A percentile compares a stretch with the other conserved stretches of the same genome.
phyloP scores from a whole-genome alignment of 2,113 vertebrate species.

The Balaenoptera acutorostrata region DNA sequence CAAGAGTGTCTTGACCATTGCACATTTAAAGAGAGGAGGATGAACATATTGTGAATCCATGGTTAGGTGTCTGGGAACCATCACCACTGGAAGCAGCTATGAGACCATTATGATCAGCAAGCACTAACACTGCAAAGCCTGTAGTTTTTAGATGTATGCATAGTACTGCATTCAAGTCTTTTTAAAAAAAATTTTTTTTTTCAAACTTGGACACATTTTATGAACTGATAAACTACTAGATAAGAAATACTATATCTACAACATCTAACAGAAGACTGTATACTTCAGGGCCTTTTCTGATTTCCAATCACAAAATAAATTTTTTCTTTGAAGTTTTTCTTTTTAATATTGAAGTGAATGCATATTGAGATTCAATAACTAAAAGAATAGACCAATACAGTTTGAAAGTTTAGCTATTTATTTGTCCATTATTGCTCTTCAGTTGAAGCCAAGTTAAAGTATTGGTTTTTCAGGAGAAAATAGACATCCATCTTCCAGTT shows the following conservation, averaged over 20 bases:
- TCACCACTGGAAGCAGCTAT: not conserved
- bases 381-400: not conserved
- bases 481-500: not conserved
- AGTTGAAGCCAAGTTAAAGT: not conserved
- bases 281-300: not conserved
- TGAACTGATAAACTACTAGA: not conserved
- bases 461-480: not conserved
- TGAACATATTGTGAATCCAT: not conserved
- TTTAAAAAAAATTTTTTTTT: not conserved
- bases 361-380: not conserved
- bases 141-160: not conserved
- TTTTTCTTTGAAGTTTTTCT: not conserved
- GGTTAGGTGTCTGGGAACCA: not conserved
- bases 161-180: not conserved
- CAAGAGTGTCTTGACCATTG: not conserved
- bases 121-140: not conserved
- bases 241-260: not conserved
- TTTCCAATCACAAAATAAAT: not conserved
- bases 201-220: not conserved
- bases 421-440: not conserved
- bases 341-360: not conserved
- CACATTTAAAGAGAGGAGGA: not conserved
- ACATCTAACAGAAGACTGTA: not conserved
- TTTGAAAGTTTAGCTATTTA: not conserved
- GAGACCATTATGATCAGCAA: not conserved